Conservation (phyloP, 2,113 vertebrate genomes). For the Eretmochelys imbricata region DNA sequence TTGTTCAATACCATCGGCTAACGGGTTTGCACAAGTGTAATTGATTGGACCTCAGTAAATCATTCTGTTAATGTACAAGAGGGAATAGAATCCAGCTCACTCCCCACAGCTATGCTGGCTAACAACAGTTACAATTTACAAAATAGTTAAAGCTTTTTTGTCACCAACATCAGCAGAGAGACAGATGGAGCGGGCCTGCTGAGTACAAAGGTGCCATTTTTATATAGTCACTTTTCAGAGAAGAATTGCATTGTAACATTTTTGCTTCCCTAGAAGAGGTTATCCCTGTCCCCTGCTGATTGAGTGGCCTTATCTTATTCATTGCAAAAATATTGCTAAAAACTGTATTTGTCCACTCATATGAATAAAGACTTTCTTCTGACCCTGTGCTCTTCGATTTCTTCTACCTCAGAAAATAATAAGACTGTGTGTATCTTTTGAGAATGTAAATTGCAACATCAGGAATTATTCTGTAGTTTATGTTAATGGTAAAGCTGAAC, state of each 20-base stretch:
- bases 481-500: background rate
- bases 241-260: background rate
- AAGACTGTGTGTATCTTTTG: background rate
- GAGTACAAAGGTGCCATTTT: accelerated
- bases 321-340: background rate
- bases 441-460: conserved; percentile 1
- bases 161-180: background rate
- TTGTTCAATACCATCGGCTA: background rate
- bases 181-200: background rate
- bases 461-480: background rate
- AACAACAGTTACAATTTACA: background rate
- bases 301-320: background rate
- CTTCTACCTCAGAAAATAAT: background rate
- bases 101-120: background rate
- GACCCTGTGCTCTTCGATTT: background rate
- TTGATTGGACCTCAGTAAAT: background rate
- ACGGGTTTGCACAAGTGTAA: background rate
- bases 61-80: background rate
- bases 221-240: background rate
- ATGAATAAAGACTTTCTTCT: conserved; percentile 14
- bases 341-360: background rate
- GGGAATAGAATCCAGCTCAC: background rate
- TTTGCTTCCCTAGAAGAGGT: background rate
- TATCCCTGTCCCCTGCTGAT: background rate
- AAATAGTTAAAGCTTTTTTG: background rate